Evolutionary conservation across 1,140 invertebrate genomes (phyloP), one percentile per base, ranked within the genome.

Genomic region (Vanessa atalanta): DNA sequence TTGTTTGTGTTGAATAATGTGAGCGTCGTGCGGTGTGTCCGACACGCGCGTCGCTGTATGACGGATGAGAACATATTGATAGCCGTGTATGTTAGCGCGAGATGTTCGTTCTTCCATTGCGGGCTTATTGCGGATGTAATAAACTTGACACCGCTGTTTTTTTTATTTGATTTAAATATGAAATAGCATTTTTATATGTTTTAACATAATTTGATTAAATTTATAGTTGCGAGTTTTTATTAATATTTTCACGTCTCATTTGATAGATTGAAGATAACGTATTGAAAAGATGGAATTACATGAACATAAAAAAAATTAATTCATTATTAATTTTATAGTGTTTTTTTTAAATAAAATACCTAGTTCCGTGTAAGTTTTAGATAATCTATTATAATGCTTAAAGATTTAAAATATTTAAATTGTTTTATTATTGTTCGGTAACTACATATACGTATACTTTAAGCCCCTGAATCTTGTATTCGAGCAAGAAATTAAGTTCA

Each of bases 1-100:
- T 89, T 90, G 87, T 92, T 90, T 90, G 83, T 77, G 82, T 84
- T 87, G 87, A 89, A 86, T 90, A 86, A 88, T 83, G 79, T 67
- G 80, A 82, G 79, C 83, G 85, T 72, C 73, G 70, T 76, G 82
- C 73, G 83, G 75, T 68, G 77, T 80, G 80, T 79, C 71, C 70
- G 72, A 75, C 79, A 79, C 79, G 78, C 73, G 66, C 66, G 23
- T 63, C 65, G 72, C 63, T 78, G 79, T 75, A 69, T 77, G 82
- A 78, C 75, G 71, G 78, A 82, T 84, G 72, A 66, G 70, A 70
- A 51, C 57, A 77, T 80, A 85, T 87, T 82, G 81, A 84, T 86
- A 80, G 81, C 78, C 78, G 60, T 78, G 66, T 69, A 43, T 31
- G 53, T 15, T 50, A 66, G 48, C 63, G 55, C 60, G 60, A 69